Conservation (phyloP, 2,113 vertebrate species). For the Terrapene triunguis region DNA sequence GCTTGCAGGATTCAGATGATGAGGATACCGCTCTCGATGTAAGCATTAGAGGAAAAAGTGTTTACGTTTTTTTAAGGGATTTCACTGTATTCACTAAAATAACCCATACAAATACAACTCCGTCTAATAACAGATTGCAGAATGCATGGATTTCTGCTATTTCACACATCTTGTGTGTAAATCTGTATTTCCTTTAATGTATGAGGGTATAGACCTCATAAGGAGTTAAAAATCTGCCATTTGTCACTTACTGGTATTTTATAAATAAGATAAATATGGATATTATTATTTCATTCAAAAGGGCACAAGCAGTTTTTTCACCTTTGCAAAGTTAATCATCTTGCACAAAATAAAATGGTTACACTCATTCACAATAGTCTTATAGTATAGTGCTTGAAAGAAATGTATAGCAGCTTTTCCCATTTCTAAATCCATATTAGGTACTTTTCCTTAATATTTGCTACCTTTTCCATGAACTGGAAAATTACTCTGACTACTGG, state of each 20-base stretch:
- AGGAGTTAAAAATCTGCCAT: background rate
- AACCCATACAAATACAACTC: background rate
- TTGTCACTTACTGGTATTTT: background rate
- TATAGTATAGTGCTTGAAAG: background rate
- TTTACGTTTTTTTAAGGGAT: background rate
- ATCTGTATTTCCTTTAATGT: rapidly evolving
- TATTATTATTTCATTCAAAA: background rate
- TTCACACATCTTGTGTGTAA: background rate
- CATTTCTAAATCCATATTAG: background rate
- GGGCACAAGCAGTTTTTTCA: background rate
- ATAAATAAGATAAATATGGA: background rate
- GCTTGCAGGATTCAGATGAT: slow-evolving; percentile 97
- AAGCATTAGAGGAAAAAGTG: slow-evolving; percentile 69
- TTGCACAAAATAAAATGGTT: rapidly evolving
- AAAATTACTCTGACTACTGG: background rate
- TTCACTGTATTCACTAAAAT: rapidly evolving
- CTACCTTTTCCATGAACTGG: background rate
- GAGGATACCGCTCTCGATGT: slow-evolving; percentile 96
- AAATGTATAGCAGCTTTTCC: background rate
- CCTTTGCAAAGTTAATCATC: background rate
- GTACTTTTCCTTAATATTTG: background rate
- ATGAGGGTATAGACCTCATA: background rate
- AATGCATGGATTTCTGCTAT: background rate
- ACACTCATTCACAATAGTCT: background rate
- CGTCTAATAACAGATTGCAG: background rate